Base-by-base conservation (phyloP, 2,113 vertebrate genomes). In the Calidris pugnax region DNA sequence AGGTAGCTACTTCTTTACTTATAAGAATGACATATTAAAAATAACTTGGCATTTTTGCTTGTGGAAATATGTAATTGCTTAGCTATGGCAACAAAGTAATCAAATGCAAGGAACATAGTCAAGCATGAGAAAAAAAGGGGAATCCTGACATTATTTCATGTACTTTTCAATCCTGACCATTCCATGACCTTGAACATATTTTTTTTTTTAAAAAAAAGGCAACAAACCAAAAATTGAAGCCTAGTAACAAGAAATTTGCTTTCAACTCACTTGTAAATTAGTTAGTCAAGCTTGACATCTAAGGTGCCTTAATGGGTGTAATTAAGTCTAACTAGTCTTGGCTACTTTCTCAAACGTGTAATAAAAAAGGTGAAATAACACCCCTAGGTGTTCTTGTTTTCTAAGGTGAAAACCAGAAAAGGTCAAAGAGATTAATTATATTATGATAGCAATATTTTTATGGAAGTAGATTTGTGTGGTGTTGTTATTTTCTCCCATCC, bases 271-370 rank as follows among this genome's bases (percentile, higher is more conserved):
- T 87, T 81, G 53, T 85, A 89, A 97, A 82, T 93, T 91, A 86
- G 68, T 78, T 96, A 85, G 89, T 89, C 93, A 96, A 96, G 76
- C 60, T 51, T 97, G 91, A 97, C 79, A 75, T 92, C 63, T 72
- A 55, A 96, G 96, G 92, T 94, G 85, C 60, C 76, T 83, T 94
- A 92, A 88, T 95, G 73, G 68, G 35, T 87, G 59, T 96, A 97
- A 98, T 97, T 97, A 97, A 96, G 78, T 81, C 66, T 91, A 93
- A 88, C n/a, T 86, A 88, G 53, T 96, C 74, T 93, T 95, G 53
- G 69, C 41, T 96, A 93, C 64, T 97, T 96, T 95, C 81, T 97
- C 94, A 89, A 95, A 95, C 87, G 53, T 87, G 80, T 95, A 93
- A 94, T 84, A 95, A 91, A 95, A 90, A 94, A 37, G 53, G 20